Conservation (phyloP, 2,797 vertebrate species). For the Emydoidea blandingii region DNA sequence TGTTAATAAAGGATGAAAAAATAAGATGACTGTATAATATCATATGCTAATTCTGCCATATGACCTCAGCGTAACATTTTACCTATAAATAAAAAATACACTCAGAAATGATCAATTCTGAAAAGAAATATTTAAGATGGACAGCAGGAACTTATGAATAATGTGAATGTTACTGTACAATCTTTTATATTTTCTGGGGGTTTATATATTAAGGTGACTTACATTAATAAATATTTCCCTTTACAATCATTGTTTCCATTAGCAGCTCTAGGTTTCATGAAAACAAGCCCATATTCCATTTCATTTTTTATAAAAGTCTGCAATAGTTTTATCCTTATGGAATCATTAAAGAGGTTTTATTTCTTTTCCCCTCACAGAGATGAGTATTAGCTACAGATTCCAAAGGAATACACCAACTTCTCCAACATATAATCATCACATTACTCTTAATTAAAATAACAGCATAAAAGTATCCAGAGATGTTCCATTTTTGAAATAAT, state of each 20-base stretch:
- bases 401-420: slow-evolving; percentile 46
- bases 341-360: slow-evolving; percentile 42
- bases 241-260: slow-evolving; percentile 1
- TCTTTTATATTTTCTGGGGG: slow-evolving; percentile 39
- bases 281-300: not conserved
- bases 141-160: slow-evolving; percentile 31
- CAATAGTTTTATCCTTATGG: slow-evolving; percentile 6
- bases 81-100: slow-evolving; percentile 81
- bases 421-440: slow-evolving; percentile 34
- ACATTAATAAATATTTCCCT: slow-evolving; percentile 16
- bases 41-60: slow-evolving; percentile 82
- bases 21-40: slow-evolving; percentile 83
- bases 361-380: not conserved
- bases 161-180: not conserved
- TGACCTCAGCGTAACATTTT: slow-evolving; percentile 82
- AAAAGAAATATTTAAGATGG: slow-evolving; percentile 23
- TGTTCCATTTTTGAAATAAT: slow-evolving; percentile 24
- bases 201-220: slow-evolving; percentile 1
- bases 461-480: slow-evolving; percentile 13
- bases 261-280: slow-evolving; percentile 23
- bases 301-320: not conserved
- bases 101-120: slow-evolving; percentile 60
- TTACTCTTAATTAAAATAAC: slow-evolving; percentile 52
- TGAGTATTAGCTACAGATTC: not conserved
- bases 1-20: slow-evolving; percentile 87